Evolutionary conservation across 2,797 vertebrate genomes (phyloP).

Genomic region (Lerista edwardsae): DNA sequence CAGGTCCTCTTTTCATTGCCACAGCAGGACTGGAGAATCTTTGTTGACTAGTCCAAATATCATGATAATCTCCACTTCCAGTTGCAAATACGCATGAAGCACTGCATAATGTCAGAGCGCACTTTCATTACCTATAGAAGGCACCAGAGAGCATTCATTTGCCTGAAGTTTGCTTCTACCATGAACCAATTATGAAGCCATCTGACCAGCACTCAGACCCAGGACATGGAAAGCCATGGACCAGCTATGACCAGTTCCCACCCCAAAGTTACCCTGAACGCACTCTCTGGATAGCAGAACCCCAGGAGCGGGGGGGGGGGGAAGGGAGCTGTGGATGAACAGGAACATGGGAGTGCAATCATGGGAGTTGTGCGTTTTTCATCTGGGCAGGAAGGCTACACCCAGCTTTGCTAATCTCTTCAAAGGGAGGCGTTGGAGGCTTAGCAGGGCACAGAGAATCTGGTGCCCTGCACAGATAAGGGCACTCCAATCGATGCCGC

Average conservation of each 20-base stretch:
- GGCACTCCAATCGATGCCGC: background rate
- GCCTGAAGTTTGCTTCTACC: background rate
- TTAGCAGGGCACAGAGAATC: background rate
- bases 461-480: background rate
- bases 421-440: background rate
- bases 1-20: no score
- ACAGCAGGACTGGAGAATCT: no score
- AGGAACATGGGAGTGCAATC: background rate
- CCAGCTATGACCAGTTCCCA: background rate
- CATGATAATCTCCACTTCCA: no score
- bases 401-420: background rate
- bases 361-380: background rate
- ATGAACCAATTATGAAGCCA: background rate
- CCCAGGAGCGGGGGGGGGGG: no score
- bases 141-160: accelerated
- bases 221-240: accelerated
- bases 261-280: accelerated
- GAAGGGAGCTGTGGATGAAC: no score
- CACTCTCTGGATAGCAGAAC: no score
- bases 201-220: background rate
- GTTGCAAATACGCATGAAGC: background rate
- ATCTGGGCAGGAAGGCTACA: background rate
- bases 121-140: background rate
- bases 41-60: no score
- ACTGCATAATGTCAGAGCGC: no score